A percentile compares a stretch with the other conserved stretches of the same genome.
phyloP scores from a whole-genome alignment of 2,888 invertebrate species.

The Phorcus lineatus region DNA sequence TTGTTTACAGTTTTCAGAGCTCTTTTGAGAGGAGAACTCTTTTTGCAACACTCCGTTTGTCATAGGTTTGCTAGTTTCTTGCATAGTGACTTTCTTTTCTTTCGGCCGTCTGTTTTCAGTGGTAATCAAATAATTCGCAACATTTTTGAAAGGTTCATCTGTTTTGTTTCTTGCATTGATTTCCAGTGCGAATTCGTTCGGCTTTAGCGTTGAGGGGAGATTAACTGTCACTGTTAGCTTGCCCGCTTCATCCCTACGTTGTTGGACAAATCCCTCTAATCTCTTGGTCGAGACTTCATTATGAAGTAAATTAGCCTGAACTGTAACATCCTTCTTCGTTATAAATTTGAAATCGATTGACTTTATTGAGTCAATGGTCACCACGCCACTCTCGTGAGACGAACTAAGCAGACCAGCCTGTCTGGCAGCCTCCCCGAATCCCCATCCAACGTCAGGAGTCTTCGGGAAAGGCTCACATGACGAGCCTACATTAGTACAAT shows the following conservation, averaged over 20 bases:
- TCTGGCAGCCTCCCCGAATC: conserved; percentile 49
- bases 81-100: background rate
- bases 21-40: too few species aligned
- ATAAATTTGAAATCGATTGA: conserved; percentile 44
- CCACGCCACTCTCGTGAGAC: conserved; percentile 45
- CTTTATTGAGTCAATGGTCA: conserved; percentile 33
- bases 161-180: conserved; percentile 38
- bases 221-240: conserved; percentile 32
- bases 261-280: conserved; percentile 28
- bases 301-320: conserved; percentile 42
- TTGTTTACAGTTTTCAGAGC: too few species aligned
- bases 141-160: background rate
- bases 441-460: conserved; percentile 59
- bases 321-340: conserved; percentile 32
- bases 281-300: conserved; percentile 24
- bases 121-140: conserved; percentile 5
- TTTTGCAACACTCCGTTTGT: background rate
- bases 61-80: background rate
- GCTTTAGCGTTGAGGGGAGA: conserved; percentile 43
- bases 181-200: conserved; percentile 63
- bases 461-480: conserved; percentile 56
- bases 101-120: conserved; percentile 5
- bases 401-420: conserved; percentile 54
- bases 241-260: background rate
- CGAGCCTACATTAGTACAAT: conserved; percentile 47